Evolutionary conservation across 2,797 vertebrate species (phyloP).

Genomic region (Masticophis lateralis): DNA sequence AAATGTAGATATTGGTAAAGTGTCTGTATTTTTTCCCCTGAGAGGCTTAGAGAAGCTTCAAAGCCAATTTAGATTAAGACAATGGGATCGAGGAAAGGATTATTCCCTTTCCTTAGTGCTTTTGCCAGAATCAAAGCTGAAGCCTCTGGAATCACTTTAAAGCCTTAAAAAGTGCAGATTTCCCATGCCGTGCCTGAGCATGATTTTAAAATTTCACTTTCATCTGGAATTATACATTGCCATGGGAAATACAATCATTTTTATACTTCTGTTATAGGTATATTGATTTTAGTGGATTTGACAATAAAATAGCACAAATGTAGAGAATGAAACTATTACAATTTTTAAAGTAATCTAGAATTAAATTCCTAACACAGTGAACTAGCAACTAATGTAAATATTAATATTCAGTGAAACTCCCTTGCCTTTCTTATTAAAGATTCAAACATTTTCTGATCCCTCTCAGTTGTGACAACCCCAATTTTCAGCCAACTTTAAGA

Average conservation of each 20-base stretch:
- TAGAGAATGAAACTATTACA: not conserved
- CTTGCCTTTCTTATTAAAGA: not conserved
- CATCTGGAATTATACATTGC: not conserved
- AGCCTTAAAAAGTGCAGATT: not conserved
- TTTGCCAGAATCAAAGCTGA: not conserved
- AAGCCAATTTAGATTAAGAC: not conserved
- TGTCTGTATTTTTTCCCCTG: not conserved
- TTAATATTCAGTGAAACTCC: slow-evolving; percentile 8
- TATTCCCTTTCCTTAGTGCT: not conserved
- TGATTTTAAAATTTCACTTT: not conserved
- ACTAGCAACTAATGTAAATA: not conserved
- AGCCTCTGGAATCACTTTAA: not conserved
- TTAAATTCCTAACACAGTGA: not conserved
- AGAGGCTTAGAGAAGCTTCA: not conserved
- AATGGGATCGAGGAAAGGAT: not conserved
- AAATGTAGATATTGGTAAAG: not conserved
- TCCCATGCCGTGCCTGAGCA: not conserved
- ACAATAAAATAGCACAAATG: not conserved
- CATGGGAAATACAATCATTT: not conserved
- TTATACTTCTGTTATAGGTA: not conserved
- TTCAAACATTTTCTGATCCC: not conserved
- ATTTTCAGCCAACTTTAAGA: not conserved
- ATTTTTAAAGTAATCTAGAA: not conserved
- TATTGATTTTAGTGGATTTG: slow-evolving; percentile 13
- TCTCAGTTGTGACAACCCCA: not conserved